Evolutionary conservation across 2,888 invertebrate species (phyloP), one percentile per base, ranked within the genome.

Genomic region (Baronia brevicornis): DNA sequence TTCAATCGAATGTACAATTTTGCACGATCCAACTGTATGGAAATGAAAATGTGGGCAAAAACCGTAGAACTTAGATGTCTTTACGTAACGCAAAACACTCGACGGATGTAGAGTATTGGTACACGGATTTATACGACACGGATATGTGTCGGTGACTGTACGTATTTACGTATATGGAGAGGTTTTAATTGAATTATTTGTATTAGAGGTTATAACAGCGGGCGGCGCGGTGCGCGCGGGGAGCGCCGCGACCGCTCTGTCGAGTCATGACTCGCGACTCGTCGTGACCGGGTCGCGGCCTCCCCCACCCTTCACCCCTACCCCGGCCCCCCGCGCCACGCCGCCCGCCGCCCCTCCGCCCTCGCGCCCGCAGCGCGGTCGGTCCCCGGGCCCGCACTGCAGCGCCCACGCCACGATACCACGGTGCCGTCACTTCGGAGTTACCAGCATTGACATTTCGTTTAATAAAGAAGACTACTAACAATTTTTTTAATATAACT

Each of bases 171-270:
- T 20, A 29, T 30, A 26, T 30, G 25, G 17, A 22, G 28, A 14
- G 8, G 23, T 25, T 20, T 35, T 25, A 35, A 35, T 35, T 21
- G 25, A 29, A 35, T 35, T 29, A 25, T 25, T 25, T 5, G 11
- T 25, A 25, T 20, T 35, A 35, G 25, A 35, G 38, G 38, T 41
- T 36, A 32, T 21, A 30, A 22, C 28, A 29, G 39, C 41, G 41
- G 43, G 47, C 54, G 47, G 74, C 71, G 72, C 71, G 54, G 64
- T 63, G 73, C 70, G 71, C 77, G 78, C 72, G 71, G 72, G 71
- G 42, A 65, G 69, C 71, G 79, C 79, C 77, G 79, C 77, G 78
- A 69, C 79, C 72, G 79, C 79, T 75, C 79, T 78, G 74, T 46
- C 49, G 47, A 44, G 48, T 46, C 46, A 43, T 48, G 50, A 48